Evolutionary conservation across 2,888 invertebrate genomes (phyloP), one percentile per base, ranked within the genome.

Genomic region (Salpingus planirostris): DNA sequence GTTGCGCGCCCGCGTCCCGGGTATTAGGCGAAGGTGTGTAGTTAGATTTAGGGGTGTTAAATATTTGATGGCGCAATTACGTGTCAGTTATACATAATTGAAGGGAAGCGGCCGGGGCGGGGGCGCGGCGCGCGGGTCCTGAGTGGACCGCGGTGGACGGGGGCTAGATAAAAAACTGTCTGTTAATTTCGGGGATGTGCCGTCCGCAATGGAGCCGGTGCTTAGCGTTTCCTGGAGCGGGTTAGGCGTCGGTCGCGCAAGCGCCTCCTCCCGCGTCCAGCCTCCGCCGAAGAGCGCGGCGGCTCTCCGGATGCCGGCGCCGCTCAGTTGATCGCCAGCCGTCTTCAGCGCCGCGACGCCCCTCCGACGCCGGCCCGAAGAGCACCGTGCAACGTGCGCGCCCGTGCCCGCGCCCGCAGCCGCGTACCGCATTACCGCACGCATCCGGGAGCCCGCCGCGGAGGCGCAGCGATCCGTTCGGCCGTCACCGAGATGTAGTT

Each of bases 181-280:
- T 32, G 40, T 25, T 32, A 43, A 43, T 41, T 42, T 36, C 28
- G 33, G 31, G 28, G 36, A 37, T 29, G 34, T 38, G 29, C 8
- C 24, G 38, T 22, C 15, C 29, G 27, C 31, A 33, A 29, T 28
- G 30, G 31, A 39, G 30, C 40, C 39, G 36, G 40, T 43, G 47
- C 42, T 43, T 41, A 43, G 40, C 31, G 37, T 42, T 44, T 47
- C 44, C 46, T 51, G 47, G 38, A 44, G 44, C 39, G 42, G 35
- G 44, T 47, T 49, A 52, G 54, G 49, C 49, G 52, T 51, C 44
- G 48, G 8, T 5, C 47, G 50, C 51, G 52, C 54, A 51, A 50
- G 44, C 40, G 52, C 54, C 52, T 48, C 37, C 35, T 22, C 32
- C 32, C 40, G 39, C 40, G 36, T 44, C 41, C 50, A 52, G 50